Evolutionary conservation across 2,888 invertebrate species (phyloP), one percentile per base, ranked within the genome.

Genomic region (Drosophila vallismaia): DNA sequence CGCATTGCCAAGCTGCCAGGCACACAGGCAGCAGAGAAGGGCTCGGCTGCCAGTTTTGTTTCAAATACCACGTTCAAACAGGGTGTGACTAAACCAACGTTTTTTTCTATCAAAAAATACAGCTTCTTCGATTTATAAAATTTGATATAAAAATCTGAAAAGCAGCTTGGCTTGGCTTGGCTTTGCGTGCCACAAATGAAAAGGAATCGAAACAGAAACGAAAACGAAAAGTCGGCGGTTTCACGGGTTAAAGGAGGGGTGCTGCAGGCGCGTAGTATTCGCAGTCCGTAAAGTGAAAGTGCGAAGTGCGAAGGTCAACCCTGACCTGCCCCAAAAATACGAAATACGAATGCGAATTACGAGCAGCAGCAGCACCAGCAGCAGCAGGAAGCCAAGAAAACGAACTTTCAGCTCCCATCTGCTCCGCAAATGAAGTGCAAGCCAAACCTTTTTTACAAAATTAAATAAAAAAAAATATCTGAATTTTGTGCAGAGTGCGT

Each of bases 251-350:
- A 74, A 82, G 62, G 68, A 78, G 72, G 52, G 73, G 73, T 69
- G 77, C 76, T 77, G 85, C 40, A 42, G 40, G 79, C 80, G 86
- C 80, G 86, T 81, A 86, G 83, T 86, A 86, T 45, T 45, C 42
- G 42, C 42, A 14, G 8, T 60, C 60, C 60, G 84, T 88, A 88
- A 84, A 84, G 83, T 84, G 83, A 84, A 84, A 84, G 83, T 84
- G 87, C 87, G 82, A 82, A 82, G 87, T 82, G 85, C 83, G 83
- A 84, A 84, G 83, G 83, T 84, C 83, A 84, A 86, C 85, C 85
- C 80, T 67, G 76, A 67, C 71, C 71, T 74, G 71, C 77, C 63
- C 53, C 57, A 82, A 68, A 60, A 59, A 59, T 54, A 59, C 62
- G 54, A 54, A 62, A 36, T 55, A 49, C 62, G 71, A 76, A 68